These are phyloP conservation scores for Nycticryphes semicollaris DNA, from an alignment of 2,113 vertebrate species.

Conservation along the genomic window DNA sequence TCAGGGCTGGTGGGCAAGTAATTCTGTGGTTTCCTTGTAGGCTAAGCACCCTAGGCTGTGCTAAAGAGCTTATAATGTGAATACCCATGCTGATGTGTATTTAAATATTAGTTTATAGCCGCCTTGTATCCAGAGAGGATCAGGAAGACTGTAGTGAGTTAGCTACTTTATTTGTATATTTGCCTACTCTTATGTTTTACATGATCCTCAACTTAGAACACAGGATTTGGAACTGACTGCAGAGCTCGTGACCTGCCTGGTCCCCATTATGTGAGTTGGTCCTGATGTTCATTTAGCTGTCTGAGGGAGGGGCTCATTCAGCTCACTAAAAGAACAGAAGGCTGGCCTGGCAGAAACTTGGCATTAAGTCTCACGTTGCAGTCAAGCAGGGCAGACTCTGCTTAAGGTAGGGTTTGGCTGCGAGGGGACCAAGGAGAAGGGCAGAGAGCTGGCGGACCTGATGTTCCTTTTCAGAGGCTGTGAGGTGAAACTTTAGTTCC, in stretches of 20 bases:
- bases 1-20: neutral
- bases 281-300: neutral
- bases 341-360: neutral
- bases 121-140: neutral
- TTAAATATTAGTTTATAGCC: neutral
- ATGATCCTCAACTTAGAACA: neutral
- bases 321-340: neutral
- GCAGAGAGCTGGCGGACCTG: neutral
- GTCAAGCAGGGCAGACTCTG: neutral
- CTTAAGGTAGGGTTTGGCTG: neutral
- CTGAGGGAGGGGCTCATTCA: neutral
- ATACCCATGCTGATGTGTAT: neutral
- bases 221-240: neutral
- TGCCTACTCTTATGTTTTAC: neutral
- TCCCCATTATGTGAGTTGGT: neutral
- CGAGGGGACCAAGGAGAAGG: rapidly evolving
- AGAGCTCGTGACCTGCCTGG: neutral
- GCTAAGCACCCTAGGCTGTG: neutral
- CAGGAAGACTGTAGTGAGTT: neutral
- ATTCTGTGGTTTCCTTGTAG: neutral
- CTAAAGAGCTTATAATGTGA: neutral
- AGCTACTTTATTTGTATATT: neutral
- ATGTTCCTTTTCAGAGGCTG: neutral
- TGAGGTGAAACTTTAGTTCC: neutral
- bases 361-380: neutral